Conservation (phyloP, 1,140 invertebrate species). For the Amphibalanus amphitrite region DNA sequence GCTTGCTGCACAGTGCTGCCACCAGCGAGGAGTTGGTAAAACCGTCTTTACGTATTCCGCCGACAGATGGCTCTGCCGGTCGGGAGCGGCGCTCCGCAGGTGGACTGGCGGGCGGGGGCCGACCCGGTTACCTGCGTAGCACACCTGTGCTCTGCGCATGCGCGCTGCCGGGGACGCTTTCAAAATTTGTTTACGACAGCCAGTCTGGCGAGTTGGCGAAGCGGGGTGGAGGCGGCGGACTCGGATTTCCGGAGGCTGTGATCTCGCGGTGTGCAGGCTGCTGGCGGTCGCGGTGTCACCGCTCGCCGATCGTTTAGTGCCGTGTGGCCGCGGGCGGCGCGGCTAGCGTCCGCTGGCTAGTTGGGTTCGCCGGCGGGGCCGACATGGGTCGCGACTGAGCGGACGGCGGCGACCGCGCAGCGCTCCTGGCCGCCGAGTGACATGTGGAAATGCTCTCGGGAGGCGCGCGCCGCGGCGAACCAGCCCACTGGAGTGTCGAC, state of each 20-base stretch:
- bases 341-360: background rate
- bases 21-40: too few relatives aligned
- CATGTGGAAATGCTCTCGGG: too few relatives aligned
- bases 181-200: constrained; percentile 4
- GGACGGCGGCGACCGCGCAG: background rate
- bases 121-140: constrained; percentile 8
- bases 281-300: background rate
- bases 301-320: background rate
- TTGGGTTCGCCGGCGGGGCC: background rate
- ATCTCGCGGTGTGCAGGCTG: background rate
- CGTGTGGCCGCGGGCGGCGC: background rate
- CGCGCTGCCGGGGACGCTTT: background rate
- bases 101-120: background rate
- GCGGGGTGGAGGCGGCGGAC: background rate
- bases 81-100: background rate
- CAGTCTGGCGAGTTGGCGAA: background rate
- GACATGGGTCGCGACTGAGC: background rate
- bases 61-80: background rate
- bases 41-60: background rate
- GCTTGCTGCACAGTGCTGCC: too few relatives aligned
- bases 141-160: constrained; percentile 2
- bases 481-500: background rate
- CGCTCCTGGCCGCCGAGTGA: too few relatives aligned
- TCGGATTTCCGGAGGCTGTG: background rate
- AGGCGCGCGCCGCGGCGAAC: background rate